Evolutionary conservation across 2,797 vertebrate genomes (phyloP).

Genomic region (Danio albolineatus): DNA sequence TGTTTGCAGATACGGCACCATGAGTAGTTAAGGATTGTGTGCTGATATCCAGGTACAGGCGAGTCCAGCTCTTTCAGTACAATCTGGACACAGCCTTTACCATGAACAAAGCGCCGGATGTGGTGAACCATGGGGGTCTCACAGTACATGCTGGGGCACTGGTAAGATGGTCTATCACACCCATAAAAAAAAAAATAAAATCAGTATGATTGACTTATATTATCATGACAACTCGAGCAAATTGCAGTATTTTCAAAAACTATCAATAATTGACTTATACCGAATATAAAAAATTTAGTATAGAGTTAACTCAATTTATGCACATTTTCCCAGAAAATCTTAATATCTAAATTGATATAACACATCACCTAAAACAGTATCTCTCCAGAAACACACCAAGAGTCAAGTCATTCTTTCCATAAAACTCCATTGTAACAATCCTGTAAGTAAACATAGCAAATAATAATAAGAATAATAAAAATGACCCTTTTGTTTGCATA

Average conservation of each 20-base stretch:
- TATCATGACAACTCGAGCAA: neutral
- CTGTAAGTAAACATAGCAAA: conserved; percentile 68
- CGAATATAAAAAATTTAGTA: neutral
- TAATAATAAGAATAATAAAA: neutral
- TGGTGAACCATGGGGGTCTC: conserved; percentile 99
- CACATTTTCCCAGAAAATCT: neutral
- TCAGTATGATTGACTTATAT: neutral
- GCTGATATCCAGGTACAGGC: conserved; percentile 96
- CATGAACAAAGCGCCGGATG: conserved; percentile 95
- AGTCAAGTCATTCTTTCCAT: conserved; percentile 97
- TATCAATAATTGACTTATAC: neutral
- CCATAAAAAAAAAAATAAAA: neutral
- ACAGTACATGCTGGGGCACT: conserved; percentile 96
- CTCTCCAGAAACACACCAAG: conserved; percentile 96
- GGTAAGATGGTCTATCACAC: conserved; percentile 89
- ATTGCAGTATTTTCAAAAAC: neutral
- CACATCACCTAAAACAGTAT: conserved; percentile 93
- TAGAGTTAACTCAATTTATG: neutral
- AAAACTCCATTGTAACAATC: conserved; percentile 99
- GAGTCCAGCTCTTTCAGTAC: conserved; percentile 97
- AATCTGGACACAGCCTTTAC: conserved; percentile 96
- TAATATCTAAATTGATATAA: neutral
- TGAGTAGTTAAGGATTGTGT: conserved; percentile 98
- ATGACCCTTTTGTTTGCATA: neutral
- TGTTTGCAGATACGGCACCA: conserved; percentile 98